A percentile compares a stretch with the other conserved stretches of the same genome.
Conservation (phyloP, 1,140 invertebrate species). For the Brachionus asplanchnoidis region DNA sequence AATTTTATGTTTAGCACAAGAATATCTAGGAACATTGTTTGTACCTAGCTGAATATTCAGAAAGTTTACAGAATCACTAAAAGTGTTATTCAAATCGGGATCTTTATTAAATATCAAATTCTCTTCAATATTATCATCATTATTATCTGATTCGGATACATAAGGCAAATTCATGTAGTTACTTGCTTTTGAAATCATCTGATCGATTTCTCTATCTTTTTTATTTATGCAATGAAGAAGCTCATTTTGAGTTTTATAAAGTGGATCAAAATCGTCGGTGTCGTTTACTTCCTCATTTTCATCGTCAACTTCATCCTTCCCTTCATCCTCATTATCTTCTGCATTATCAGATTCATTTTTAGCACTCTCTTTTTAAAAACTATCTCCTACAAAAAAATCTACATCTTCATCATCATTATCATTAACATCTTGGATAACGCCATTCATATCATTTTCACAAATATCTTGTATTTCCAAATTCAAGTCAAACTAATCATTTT, state of each 20-base stretch:
- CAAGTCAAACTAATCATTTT: no score
- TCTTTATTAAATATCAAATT: background rate
- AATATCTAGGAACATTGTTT: background rate
- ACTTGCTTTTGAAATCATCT: background rate
- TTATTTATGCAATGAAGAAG: background rate
- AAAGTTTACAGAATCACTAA: background rate
- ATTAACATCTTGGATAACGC: no score
- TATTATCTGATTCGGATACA: background rate
- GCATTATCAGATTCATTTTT: no score
- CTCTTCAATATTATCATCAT: background rate
- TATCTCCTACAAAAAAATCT: no score
- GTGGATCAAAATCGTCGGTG: background rate
- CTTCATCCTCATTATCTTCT: background rate
- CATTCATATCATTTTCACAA: no score
- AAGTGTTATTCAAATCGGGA: background rate
- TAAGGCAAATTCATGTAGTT: background rate
- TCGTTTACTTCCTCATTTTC: background rate
- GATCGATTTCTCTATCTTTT: background rate
- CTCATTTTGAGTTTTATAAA: background rate
- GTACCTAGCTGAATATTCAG: background rate
- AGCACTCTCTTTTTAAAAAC: no score
- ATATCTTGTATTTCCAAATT: no score
- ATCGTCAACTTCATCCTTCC: background rate
- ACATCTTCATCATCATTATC: no score
- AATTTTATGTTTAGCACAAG: background rate